Base-by-base conservation (phyloP, 2,888 invertebrate genomes). In the Tetanocera ferruginea region DNA sequence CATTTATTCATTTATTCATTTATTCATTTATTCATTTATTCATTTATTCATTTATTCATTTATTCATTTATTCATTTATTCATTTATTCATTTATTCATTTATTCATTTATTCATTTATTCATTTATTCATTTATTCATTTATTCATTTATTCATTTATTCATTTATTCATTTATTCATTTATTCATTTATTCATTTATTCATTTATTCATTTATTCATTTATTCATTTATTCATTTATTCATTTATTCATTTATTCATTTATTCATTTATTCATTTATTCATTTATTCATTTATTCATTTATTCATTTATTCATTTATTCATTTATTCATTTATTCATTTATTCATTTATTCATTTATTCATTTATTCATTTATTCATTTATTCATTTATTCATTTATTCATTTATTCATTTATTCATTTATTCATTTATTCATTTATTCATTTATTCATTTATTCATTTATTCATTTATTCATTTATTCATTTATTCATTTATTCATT, bases 381-480 rank as follows among this genome's bases (percentile, higher is more conserved):
- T 25, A 60, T 60, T 25, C 60, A 60, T 60, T 25, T n/a, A 60
- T 60, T 25, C 60, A 60, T 23, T 23, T 25, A 60, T 60, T 25
- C 60, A 23, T 60, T 60, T 23, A 60, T 60, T 60, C 60, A 60
- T 60, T 9, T 60, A 60, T 60, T n/a, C 60, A 60, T 60, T 60
- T 11, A n/a, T 60, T 60, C 60, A 60, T 60, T 60, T 60, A 25
- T 25, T 23, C 60, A 23, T 60, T 60, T 60, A 23, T 60, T 60
- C 60, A 60, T 60, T 23, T 60, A n/a, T n/a, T 60, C 60, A 60
- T 60, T 60, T 60, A n/a, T 60, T n/a, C 60, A 60, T 60, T 60
- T 60, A n/a, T n/a, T 60, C 60, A 60, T 60, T 60, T 60, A 60
- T 60, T 60, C 19, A 60, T 60, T 60, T 60, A 60, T 60, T 60